These are phyloP conservation scores for Lasiurus borealis DNA, from an alignment of 2,113 vertebrate species.

Conservation along the genomic window DNA sequence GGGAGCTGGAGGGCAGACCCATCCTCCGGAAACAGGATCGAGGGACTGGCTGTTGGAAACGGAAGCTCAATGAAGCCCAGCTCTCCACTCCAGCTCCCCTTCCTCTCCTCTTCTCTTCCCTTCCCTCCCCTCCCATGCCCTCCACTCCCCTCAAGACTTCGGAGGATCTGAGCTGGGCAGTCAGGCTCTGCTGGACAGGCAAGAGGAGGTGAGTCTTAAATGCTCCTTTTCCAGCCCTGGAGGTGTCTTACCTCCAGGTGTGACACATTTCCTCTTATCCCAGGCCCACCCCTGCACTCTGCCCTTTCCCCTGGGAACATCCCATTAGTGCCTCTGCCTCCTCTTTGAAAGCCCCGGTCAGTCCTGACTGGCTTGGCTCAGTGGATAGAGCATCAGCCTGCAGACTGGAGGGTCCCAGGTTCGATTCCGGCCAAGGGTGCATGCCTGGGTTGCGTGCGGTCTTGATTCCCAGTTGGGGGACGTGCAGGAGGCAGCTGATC, in stretches of 20 bases:
- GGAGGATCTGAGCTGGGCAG: fast-evolving
- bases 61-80: background rate
- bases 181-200: background rate
- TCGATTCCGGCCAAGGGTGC: too few relatives aligned
- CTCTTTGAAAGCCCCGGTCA: background rate
- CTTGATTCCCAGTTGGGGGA: too few relatives aligned
- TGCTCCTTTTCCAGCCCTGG: fast-evolving
- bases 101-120: too few relatives aligned
- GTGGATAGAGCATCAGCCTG: too few relatives aligned
- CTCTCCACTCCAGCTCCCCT: too few relatives aligned
- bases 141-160: too few relatives aligned
- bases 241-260: background rate
- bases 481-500: too few relatives aligned
- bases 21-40: background rate
- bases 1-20: background rate
- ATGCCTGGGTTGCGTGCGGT: too few relatives aligned
- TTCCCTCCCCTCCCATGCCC: too few relatives aligned
- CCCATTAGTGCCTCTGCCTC: too few relatives aligned
- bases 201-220: background rate
- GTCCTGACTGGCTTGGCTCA: too few relatives aligned
- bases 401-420: too few relatives aligned
- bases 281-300: background rate
- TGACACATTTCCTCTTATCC: background rate
- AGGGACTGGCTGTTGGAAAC: fast-evolving
- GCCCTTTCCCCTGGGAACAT: fast-evolving